These are phyloP conservation scores for Drosophila guanche DNA, from an alignment of 1,140 invertebrate species.

Conservation along the genomic window DNA sequence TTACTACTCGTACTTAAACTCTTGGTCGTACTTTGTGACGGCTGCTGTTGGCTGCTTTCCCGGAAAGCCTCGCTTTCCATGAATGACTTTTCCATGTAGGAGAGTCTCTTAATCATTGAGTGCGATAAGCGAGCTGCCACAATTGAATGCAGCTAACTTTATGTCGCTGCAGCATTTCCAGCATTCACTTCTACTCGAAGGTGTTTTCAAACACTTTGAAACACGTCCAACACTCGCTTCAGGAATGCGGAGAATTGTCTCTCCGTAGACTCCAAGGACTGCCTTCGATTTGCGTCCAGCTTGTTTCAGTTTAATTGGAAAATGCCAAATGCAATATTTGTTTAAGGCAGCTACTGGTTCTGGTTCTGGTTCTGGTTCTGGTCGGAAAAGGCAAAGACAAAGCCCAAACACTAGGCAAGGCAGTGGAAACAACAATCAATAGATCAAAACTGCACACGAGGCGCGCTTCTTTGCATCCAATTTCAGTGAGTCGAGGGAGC, in stretches of 20 bases:
- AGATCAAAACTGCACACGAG: constrained; percentile 71
- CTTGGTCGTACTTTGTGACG: constrained; percentile 10
- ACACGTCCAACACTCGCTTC: constrained; percentile 2
- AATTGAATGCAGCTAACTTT: constrained; percentile 42
- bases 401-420: neutral
- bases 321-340: constrained; percentile 77
- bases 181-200: too few species aligned
- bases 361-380: constrained; percentile 23
- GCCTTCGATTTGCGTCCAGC: constrained; percentile 36
- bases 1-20: constrained; percentile 40
- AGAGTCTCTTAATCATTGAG: constrained; percentile 50
- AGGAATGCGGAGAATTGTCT: neutral
- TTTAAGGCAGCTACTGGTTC: constrained; percentile 34
- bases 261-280: constrained; percentile 41
- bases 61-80: constrained; percentile 46
- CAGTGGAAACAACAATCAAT: constrained; percentile 51
- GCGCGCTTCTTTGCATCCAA: constrained; percentile 45
- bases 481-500: constrained; percentile 51
- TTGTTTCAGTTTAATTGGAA: constrained; percentile 77
- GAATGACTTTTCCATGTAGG: constrained; percentile 37
- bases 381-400: constrained; percentile 10
- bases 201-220: constrained; percentile 18
- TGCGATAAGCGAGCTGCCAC: constrained; percentile 26
- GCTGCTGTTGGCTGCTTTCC: constrained; percentile 37
- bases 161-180: constrained; percentile 13